phyloP scores from a whole-genome alignment of 2,113 vertebrate genomes.

The Apeltes quadracus region DNA sequence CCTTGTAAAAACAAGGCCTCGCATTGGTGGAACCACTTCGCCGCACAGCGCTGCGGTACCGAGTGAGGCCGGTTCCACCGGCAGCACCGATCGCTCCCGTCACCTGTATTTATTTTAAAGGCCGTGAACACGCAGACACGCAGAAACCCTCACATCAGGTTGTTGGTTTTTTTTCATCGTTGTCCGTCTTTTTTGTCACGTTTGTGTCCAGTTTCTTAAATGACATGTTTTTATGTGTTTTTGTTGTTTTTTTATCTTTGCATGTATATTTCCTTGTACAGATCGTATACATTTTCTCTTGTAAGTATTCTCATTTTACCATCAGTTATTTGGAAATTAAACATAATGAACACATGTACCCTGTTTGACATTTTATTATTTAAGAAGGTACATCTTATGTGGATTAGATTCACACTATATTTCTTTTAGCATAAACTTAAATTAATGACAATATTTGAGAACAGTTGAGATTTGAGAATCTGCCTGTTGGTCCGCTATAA shows the following conservation, averaged over 20 bases:
- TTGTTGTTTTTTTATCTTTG: slow-evolving; percentile 81
- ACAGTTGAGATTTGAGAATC: too few relatives aligned
- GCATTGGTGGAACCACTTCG: not conserved
- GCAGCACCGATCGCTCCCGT: slow-evolving; percentile 25
- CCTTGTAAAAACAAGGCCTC: not conserved
- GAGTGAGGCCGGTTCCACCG: not conserved
- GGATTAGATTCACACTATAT: not conserved
- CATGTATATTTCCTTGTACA: slow-evolving; percentile 98
- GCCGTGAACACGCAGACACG: slow-evolving; percentile 51
- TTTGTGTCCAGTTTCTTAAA: slow-evolving; percentile 61
- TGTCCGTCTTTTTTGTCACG: slow-evolving; percentile 50
- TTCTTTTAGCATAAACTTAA: too few relatives aligned
- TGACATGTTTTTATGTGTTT: slow-evolving; percentile 67
- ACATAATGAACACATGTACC: slow-evolving; percentile 79
- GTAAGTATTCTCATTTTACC: slow-evolving; percentile 93
- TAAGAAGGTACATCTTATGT: not conserved
- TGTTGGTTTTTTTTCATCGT: slow-evolving; percentile 12
- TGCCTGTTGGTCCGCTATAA: too few relatives aligned
- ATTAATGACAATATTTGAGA: too few relatives aligned
- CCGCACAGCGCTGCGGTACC: not conserved
- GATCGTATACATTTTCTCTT: slow-evolving; percentile 85
- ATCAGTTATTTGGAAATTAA: slow-evolving; percentile 92
- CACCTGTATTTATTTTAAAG: slow-evolving; percentile 65
- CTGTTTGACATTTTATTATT: slow-evolving; percentile 38
- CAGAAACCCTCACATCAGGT: too few relatives aligned